Evolutionary conservation across 2,888 invertebrate species (phyloP), one percentile per base, ranked within the genome.

Genomic region (Phyllotreta striolata): DNA sequence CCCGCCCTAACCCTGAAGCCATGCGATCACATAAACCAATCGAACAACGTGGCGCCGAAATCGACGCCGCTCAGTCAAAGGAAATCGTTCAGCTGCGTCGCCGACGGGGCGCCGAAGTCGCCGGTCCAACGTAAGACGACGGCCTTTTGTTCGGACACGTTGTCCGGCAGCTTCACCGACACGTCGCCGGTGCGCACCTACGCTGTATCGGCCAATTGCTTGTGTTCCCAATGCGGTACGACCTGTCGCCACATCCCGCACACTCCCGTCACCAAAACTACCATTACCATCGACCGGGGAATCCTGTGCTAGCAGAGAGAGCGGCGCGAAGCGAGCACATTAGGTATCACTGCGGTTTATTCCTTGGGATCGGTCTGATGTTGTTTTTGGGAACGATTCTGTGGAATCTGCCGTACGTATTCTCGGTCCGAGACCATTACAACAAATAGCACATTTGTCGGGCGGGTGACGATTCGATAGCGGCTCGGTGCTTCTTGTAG

Each of bases 221-320:
- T 81, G 66, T 84, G 83, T 76, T 76, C 82, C 63, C 82, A 83
- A 72, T 83, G 83, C 72, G 83, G 82, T 60, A 77, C 82, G 49
- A 79, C 81, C 41, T 83, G 83, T 72, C 78, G 83, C 46, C 82
- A 81, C 72, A 72, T 80, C 62, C 74, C 81, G 68, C 81, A 82
- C 74, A 76, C 81, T 58, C 79, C 83, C 65, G 79, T 81, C 63
- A 75, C 81, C 70, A 80, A 81, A 73, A 79, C 78, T 64, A 77
- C 80, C 62, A 79, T 83, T 57, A 82, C 83, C 66, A 77, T 83
- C 60, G 83, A 84, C 73, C 78, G 84, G 68, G 83, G 83, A 64
- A 83, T 84, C 70, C 77, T 84, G 67, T 84, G 84, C 79, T 84
- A 83, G 81, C 80, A 46, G 47, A 52, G 7, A 52, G 34, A 38